Evolutionary conservation across 2,113 vertebrate genomes (phyloP).

Genomic region (Tylochromis polylepis): DNA sequence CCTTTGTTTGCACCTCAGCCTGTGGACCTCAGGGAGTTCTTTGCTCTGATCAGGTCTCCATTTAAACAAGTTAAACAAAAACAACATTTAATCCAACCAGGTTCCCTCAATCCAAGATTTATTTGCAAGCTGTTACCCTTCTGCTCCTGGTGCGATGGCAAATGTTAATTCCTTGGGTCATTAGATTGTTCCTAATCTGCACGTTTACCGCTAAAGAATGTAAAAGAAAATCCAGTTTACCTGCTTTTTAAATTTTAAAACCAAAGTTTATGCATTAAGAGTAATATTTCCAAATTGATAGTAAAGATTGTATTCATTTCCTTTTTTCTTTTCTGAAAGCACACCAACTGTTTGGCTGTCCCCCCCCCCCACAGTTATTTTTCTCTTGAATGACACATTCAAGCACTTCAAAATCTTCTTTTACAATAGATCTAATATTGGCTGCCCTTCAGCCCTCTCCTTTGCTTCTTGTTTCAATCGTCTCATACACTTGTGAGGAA

Average conservation of each 20-base stretch:
- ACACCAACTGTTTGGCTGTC: background rate
- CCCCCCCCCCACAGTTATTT: slow-evolving; percentile 28
- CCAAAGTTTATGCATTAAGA: background rate
- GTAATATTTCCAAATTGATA: background rate
- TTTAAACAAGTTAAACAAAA: slow-evolving; percentile 87
- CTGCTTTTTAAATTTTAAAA: background rate
- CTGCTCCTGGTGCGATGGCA: slow-evolving; percentile 34
- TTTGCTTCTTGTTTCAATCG: slow-evolving; percentile 56
- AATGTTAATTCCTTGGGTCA: slow-evolving; percentile 23
- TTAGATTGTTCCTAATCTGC: background rate
- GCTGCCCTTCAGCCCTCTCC: slow-evolving; percentile 18
- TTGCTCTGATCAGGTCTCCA: slow-evolving; percentile 88
- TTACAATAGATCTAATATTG: slow-evolving; percentile 62
- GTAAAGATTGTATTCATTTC: background rate
- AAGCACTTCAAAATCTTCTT: slow-evolving; percentile 23
- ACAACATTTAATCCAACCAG: slow-evolving; percentile 83
- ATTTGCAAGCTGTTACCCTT: slow-evolving; percentile 84
- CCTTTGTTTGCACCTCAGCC: slow-evolving; percentile 65
- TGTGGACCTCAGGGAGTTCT: slow-evolving; percentile 78
- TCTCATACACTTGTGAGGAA: slow-evolving; percentile 59
- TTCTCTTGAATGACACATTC: slow-evolving; percentile 52
- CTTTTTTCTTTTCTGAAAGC: background rate
- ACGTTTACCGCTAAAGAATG: background rate
- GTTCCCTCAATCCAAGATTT: slow-evolving; percentile 82
- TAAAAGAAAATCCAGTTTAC: background rate